Evolutionary conservation across 2,888 invertebrate species (phyloP).

Genomic region (Yponomeuta plumbellus): DNA sequence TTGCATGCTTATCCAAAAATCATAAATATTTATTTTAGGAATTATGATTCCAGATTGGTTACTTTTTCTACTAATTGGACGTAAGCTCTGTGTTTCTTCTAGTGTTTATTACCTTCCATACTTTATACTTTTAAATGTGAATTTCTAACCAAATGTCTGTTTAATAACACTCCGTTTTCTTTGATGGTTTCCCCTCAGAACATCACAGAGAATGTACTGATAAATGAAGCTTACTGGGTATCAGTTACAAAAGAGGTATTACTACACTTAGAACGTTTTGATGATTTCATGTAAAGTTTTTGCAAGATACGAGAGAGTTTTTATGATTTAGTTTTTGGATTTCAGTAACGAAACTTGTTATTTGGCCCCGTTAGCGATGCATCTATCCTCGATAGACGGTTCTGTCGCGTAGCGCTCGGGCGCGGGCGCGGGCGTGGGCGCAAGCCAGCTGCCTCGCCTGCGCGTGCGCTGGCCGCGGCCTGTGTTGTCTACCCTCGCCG

Average conservation of each 20-base stretch:
- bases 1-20: slow-evolving; percentile 19
- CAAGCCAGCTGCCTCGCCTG: slow-evolving; percentile 36
- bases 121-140: slow-evolving; percentile 7
- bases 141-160: slow-evolving; percentile 15
- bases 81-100: slow-evolving; percentile 54
- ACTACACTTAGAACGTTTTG: slow-evolving; percentile 78
- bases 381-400: slow-evolving; percentile 74
- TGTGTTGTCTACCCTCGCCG: slow-evolving; percentile 70
- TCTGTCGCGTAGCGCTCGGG: slow-evolving; percentile 30
- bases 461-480: slow-evolving; percentile 41
- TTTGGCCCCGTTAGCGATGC: slow-evolving; percentile 78
- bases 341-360: slow-evolving; percentile 75
- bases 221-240: slow-evolving; percentile 96
- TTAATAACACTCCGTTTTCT: slow-evolving; percentile 54
- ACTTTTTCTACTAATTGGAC: slow-evolving; percentile 59
- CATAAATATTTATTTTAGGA: slow-evolving; percentile 27
- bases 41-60: slow-evolving; percentile 65
- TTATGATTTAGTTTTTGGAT: slow-evolving; percentile 76
- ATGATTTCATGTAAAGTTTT: slow-evolving; percentile 76
- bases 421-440: slow-evolving; percentile 36
- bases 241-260: slow-evolving; percentile 93
- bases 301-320: slow-evolving; percentile 74
- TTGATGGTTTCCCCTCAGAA: slow-evolving; percentile 88
- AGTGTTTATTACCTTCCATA: slow-evolving; percentile 30
- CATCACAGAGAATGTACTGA: slow-evolving; percentile 96